A percentile compares a stretch with the other conserved stretches of the same genome.
Conservation (phyloP, 2,797 vertebrate species). For the Heteromormyrus szaboi region DNA sequence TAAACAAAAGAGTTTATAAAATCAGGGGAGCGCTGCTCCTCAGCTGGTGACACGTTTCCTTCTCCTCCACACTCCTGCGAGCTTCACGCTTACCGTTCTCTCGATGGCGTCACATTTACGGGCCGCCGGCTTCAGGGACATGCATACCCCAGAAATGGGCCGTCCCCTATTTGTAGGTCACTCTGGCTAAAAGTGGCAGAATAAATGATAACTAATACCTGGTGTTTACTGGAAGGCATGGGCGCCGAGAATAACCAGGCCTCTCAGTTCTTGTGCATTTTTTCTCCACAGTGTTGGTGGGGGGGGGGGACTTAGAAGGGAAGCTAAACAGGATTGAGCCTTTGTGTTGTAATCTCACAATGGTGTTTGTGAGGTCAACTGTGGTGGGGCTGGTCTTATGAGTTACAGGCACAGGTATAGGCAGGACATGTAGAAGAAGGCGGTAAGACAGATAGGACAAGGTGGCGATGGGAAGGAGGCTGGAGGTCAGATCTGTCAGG, state of each 20-base stretch:
- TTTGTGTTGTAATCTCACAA: not conserved
- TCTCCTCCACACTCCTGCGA: not conserved
- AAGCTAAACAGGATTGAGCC: not conserved
- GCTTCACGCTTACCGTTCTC: not conserved
- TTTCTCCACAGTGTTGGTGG: not conserved
- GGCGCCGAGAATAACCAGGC: not conserved
- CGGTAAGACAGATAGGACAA: not conserved
- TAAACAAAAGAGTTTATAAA: not conserved
- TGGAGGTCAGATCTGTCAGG: not conserved
- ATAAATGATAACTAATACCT: not conserved
- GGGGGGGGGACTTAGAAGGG: not conserved
- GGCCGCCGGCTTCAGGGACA: not conserved
- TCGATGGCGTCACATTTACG: not conserved
- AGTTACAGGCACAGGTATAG: not conserved
- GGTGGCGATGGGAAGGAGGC: not conserved
- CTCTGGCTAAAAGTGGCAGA: not conserved
- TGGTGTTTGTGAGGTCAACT: not conserved
- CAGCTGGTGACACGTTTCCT: not conserved
- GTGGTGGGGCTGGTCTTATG: not conserved
- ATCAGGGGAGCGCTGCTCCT: not conserved
- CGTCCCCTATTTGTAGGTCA: not conserved
- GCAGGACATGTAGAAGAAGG: not conserved
- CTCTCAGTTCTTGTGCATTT: not conserved
- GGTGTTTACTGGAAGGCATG: not conserved
- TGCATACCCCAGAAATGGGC: not conserved